Evolutionary conservation across 2,888 invertebrate species (phyloP).

Genomic region (Perizoma affinitatum): DNA sequence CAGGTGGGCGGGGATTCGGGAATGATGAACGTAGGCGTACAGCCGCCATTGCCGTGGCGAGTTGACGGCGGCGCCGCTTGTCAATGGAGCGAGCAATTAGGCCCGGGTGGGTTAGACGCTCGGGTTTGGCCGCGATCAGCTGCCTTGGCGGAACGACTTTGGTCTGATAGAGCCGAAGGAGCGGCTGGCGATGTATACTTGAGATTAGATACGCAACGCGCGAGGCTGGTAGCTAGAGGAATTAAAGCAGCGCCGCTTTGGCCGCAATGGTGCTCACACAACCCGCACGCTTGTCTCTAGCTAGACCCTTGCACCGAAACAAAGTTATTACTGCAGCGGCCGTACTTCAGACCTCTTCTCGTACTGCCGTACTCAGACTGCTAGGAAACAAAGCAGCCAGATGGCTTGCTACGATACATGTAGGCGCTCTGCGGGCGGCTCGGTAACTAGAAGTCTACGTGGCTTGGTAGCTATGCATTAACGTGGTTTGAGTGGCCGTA

Average conservation of each 20-base stretch:
- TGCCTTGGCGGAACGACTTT: constrained; percentile 91
- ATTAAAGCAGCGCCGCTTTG: constrained; percentile 88
- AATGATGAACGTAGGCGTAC: constrained; percentile 77
- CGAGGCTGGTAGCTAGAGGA: constrained; percentile 86
- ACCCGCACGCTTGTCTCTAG: constrained; percentile 89
- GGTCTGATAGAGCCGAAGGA: constrained; percentile 85
- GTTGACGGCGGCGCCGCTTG: constrained; percentile 91
- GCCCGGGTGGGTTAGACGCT: constrained; percentile 88
- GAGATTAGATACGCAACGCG: constrained; percentile 86
- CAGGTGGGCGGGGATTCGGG: constrained; percentile 86
- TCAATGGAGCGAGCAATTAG: constrained; percentile 93
- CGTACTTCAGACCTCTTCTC: no score
- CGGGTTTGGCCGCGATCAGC: constrained; percentile 93
- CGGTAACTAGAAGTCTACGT: no score
- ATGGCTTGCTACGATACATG: no score
- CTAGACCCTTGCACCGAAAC: constrained; percentile 20
- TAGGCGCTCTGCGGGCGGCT: no score
- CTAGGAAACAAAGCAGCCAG: not conserved
- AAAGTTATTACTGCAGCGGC: not conserved
- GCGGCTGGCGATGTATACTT: constrained; percentile 86
- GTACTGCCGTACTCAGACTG: no score
- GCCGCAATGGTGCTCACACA: constrained; percentile 91
- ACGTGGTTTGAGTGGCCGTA: no score
- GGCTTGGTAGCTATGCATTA: no score
- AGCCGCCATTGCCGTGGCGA: constrained; percentile 71